Conservation (phyloP, 2,888 invertebrate genomes). For the Tenthredo livida region DNA sequence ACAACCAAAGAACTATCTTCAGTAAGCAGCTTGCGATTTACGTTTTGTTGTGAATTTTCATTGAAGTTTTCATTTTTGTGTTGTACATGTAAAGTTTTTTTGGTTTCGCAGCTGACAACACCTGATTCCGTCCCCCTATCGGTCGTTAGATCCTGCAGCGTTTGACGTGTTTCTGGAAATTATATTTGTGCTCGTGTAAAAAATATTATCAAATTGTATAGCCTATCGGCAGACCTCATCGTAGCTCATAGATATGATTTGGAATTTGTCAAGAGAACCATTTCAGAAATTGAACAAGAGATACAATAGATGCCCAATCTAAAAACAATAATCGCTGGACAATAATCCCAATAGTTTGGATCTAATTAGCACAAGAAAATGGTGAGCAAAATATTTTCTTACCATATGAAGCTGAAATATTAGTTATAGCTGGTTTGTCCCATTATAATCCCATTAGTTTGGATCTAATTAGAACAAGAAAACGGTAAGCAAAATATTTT, state of each 20-base stretch:
- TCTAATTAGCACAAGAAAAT: background rate
- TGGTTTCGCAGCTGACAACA: background rate
- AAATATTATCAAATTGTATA: too few relatives aligned
- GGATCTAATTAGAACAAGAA: background rate
- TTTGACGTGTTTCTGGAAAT: background rate
- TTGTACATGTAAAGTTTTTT: background rate
- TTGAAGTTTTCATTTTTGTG: background rate
- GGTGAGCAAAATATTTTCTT: background rate
- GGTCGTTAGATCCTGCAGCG: background rate
- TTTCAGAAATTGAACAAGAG: background rate
- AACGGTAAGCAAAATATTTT: background rate
- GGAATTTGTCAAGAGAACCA: background rate
- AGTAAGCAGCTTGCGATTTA: background rate
- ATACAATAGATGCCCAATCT: background rate
- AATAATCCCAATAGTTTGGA: too few relatives aligned
- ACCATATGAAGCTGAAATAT: conserved; percentile 1
- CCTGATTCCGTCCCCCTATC: background rate
- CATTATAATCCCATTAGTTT: too few relatives aligned
- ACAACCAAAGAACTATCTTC: background rate
- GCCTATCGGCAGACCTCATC: too few relatives aligned
- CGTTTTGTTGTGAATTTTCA: background rate
- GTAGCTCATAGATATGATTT: too few relatives aligned
- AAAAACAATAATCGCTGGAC: background rate
- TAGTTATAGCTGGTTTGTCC: too few relatives aligned
- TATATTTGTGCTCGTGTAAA: background rate